Evolutionary conservation across 2,888 invertebrate species (phyloP), one percentile per base, ranked within the genome.

Genomic region (Calameuta pallipes): DNA sequence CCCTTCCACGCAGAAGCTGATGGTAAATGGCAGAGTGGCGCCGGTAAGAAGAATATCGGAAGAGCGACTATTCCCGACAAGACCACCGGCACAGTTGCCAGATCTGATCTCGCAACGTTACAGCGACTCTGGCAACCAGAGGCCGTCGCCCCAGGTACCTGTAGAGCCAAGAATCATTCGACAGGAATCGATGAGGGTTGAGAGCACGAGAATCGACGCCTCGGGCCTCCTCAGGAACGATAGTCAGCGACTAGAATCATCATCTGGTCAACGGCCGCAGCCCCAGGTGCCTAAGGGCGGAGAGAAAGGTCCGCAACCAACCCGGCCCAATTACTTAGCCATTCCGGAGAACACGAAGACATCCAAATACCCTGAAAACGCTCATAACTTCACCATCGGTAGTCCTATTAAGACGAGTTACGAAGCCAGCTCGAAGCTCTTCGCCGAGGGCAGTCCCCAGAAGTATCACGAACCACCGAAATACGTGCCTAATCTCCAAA

Each of bases 1-100:
- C 85, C 89, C 91, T 4, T 92, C 92, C 0, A 90, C 91, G 4
- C 93, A 93, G 80, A 93, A 93, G 83, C 86, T 93, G 1, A 89
- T 92, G 80, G 84, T 93, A 11, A 93, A 93, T 80, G 92, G 93
- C 11, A 92, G 90, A 81, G 88, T 93, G 9, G 87, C 87, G 1
- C 83, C 86, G 1, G 81, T 87, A 4, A 92, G 92, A 34, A 83
- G 87, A 80, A 82, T 87, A 70, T 82, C 85, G 4, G 91, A 90
- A 15, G 88, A 89, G 4, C 84, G 88, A 75, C 75, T 83, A 34
- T 82, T 84, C 69, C 74, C 82, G 36, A 75, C 78, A n/a, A 84
- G 86, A 82, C 88, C 89, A 33, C 88, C 90, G 0, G 87, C 89
- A 0, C 85, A 89, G 78, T 82, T 91, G 37, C 89, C 91, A 0